phyloP scores from a whole-genome alignment of 2,113 vertebrate species.

The Pygathrix nemaeus region DNA sequence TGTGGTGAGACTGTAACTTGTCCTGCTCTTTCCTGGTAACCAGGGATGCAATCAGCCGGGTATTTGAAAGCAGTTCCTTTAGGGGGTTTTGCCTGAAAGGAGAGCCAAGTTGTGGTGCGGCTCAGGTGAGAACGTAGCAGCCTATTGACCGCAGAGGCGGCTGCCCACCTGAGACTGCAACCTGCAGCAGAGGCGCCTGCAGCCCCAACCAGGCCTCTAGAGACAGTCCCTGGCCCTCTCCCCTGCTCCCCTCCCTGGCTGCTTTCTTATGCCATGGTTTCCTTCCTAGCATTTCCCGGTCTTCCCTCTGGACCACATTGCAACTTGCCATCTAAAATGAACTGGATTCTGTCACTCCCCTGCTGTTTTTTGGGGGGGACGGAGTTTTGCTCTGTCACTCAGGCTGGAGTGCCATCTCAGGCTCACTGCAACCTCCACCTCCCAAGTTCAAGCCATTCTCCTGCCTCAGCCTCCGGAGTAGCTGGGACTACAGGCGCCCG shows the following conservation, averaged over 20 bases:
- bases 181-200: not conserved
- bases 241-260: not conserved
- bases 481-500: no score
- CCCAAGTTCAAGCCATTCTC: no score
- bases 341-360: not conserved
- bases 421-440: no score
- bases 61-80: slow-evolving; percentile 33
- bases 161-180: not conserved
- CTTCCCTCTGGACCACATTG: not conserved
- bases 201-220: not conserved
- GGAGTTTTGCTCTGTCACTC: no score
- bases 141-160: not conserved
- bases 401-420: no score
- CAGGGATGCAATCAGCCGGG: not conserved
- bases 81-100: not conserved
- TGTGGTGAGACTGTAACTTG: slow-evolving; percentile 46
- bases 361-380: no score
- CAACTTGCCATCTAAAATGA: not conserved
- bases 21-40: slow-evolving; percentile 56
- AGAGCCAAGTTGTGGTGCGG: not conserved
- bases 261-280: not conserved
- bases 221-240: not conserved
- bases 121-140: not conserved
- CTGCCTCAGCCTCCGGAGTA: no score
- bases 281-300: not conserved